Conservation (phyloP, 2,113 vertebrate species). For the Zingel zingel region DNA sequence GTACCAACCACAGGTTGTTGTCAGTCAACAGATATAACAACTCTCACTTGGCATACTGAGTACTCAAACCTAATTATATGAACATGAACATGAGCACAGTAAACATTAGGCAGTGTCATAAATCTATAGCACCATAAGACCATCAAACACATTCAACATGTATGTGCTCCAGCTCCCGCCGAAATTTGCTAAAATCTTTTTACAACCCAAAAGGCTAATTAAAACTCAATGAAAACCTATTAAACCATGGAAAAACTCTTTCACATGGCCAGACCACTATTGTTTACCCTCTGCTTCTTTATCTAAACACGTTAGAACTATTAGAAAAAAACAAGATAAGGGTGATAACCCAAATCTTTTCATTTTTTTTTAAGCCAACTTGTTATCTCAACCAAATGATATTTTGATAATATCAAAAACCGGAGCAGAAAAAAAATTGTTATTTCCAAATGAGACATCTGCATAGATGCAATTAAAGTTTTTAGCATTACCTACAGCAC, state of each 20-base stretch:
- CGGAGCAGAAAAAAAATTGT: background rate
- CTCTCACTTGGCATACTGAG: background rate
- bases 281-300: background rate
- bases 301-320: background rate
- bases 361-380: too few relatives aligned
- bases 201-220: background rate
- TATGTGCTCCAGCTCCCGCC: background rate
- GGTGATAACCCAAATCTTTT: background rate
- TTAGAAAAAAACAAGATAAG: too few relatives aligned
- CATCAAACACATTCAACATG: background rate
- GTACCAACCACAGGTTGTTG: background rate
- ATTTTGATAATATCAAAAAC: background rate
- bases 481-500: background rate
- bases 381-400: background rate
- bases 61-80: background rate
- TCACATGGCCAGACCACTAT: background rate
- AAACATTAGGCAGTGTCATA: background rate
- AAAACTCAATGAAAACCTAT: background rate
- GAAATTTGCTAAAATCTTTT: background rate
- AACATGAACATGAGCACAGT: background rate
- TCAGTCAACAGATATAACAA: too few relatives aligned
- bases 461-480: background rate
- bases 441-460: conserved; percentile 1
- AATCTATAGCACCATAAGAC: background rate
- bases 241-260: background rate